Conservation (phyloP, 1,140 invertebrate species). For the Aphis craccivora region DNA sequence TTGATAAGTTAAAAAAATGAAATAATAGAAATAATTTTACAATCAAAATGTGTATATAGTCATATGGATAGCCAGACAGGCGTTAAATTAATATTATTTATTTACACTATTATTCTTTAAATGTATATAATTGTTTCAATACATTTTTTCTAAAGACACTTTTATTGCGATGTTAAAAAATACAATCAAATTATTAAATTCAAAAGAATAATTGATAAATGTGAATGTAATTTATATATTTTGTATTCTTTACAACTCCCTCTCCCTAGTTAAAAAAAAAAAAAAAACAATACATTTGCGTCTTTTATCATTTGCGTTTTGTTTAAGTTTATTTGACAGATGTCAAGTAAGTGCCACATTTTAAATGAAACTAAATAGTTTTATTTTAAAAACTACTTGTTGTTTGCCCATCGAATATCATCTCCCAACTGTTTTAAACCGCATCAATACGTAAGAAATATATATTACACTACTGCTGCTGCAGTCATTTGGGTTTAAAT, state of each 20-base stretch:
- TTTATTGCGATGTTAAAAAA: background rate
- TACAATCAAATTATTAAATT: background rate
- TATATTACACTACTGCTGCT: background rate
- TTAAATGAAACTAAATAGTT: background rate
- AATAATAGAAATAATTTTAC: background rate
- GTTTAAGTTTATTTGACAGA: background rate
- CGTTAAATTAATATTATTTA: background rate
- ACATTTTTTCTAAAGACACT: background rate
- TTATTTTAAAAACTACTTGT: background rate
- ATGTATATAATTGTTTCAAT: background rate
- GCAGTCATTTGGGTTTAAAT: constrained; percentile 14
- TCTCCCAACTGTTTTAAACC: constrained; percentile 14
- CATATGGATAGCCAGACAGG: too few relatives aligned
- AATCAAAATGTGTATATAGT: background rate
- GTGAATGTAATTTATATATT: background rate
- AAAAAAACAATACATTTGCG: background rate
- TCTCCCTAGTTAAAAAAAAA: background rate
- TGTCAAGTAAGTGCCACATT: background rate
- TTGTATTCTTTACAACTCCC: background rate
- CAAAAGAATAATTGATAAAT: background rate
- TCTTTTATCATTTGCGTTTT: background rate
- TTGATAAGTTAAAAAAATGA: background rate
- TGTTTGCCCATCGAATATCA: background rate
- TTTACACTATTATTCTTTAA: background rate
- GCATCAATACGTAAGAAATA: background rate